Evolutionary conservation across 2,113 vertebrate genomes (phyloP).

Genomic region (Nothobranchius kuhntae): DNA sequence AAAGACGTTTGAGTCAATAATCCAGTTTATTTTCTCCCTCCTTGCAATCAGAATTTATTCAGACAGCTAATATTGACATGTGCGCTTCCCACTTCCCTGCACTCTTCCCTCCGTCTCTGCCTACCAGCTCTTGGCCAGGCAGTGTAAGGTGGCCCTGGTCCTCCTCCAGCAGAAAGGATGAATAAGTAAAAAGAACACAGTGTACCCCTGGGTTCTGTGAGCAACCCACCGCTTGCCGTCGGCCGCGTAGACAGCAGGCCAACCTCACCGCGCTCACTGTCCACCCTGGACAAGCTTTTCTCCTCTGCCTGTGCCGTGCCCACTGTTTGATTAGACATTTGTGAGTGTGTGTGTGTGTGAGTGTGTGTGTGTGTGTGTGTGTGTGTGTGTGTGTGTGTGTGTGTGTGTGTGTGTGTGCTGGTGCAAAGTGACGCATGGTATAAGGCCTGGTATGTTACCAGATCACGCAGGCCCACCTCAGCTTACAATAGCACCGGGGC

Average conservation of each 20-base stretch:
- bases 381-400: too few species aligned
- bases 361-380: constrained; percentile 13
- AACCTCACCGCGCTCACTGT: constrained; percentile 38
- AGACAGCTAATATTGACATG: constrained; percentile 35
- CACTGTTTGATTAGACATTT: constrained; percentile 39
- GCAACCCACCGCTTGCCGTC: constrained; percentile 55
- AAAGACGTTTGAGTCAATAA: not conserved
- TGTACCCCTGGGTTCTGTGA: constrained; percentile 70
- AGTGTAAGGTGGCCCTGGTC: constrained; percentile 64
- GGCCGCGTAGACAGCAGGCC: constrained; percentile 52
- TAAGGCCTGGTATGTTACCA: constrained; percentile 58
- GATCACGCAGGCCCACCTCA: constrained; percentile 65
- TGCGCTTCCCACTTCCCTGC: constrained; percentile 35
- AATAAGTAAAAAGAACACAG: constrained; percentile 78
- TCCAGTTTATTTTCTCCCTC: not conserved
- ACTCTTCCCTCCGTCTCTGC: constrained; percentile 44
- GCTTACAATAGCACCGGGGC: constrained; percentile 55
- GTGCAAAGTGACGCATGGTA: constrained; percentile 57
- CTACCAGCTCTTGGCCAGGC: constrained; percentile 56
- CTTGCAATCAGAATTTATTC: constrained; percentile 33
- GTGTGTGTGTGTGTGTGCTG: constrained; percentile 14
- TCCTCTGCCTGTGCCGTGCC: constrained; percentile 43
- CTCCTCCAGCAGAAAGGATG: constrained; percentile 67
- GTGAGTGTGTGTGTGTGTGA: constrained; percentile 17
- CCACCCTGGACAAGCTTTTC: constrained; percentile 53